phyloP scores from a whole-genome alignment of 2,797 vertebrate genomes.

The Anabas testudineus region DNA sequence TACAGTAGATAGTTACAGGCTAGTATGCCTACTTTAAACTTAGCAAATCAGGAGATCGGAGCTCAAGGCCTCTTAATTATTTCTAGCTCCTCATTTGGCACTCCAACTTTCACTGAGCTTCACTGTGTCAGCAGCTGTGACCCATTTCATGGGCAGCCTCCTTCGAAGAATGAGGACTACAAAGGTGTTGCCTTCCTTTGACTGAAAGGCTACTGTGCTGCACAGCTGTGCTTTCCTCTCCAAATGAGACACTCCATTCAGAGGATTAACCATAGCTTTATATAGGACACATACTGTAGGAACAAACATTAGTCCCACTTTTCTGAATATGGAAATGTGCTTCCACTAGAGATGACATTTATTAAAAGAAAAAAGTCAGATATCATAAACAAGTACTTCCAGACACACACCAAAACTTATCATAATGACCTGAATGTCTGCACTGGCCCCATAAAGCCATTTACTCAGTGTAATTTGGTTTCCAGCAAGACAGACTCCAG shows the following conservation, averaged over 20 bases:
- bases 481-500: conserved; percentile 74
- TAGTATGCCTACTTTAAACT: background rate
- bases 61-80: conserved; percentile 6
- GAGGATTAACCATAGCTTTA: conserved; percentile 32
- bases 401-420: conserved; percentile 62
- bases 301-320: conserved; percentile 30
- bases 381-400: conserved; percentile 54
- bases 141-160: conserved; percentile 36
- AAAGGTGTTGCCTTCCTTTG: conserved; percentile 37
- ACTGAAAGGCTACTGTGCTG: conserved; percentile 21
- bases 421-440: conserved; percentile 74
- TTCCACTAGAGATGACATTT: conserved; percentile 35
- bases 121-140: conserved; percentile 41
- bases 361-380: conserved; percentile 31
- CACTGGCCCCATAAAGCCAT: conserved; percentile 66
- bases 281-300: conserved; percentile 18
- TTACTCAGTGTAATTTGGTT: conserved; percentile 83
- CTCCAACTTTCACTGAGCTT: conserved; percentile 2
- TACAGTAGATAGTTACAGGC: background rate
- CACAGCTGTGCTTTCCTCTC: conserved; percentile 22
- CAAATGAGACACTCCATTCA: conserved; percentile 14
- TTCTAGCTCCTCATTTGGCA: conserved; percentile 24
- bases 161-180: conserved; percentile 15
- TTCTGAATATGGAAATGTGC: conserved; percentile 29
- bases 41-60: background rate